A percentile compares a stretch with the other conserved stretches of the same genome.
phyloP scores from a whole-genome alignment of 1,140 invertebrate genomes.

The Drosophila tropicalis region DNA sequence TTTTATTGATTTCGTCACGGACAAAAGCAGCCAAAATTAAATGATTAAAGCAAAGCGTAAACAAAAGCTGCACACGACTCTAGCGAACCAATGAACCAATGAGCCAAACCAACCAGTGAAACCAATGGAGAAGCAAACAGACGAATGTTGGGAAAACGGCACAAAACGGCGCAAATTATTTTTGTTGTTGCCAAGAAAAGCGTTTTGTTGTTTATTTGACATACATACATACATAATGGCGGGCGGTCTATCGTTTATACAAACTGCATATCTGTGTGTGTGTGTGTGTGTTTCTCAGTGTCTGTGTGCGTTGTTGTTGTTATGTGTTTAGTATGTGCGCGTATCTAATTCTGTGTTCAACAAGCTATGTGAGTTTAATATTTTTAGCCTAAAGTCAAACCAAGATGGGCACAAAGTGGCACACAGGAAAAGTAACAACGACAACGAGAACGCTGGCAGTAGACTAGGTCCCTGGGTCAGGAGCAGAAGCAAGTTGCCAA shows the following conservation, averaged over 20 bases:
- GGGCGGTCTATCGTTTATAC: background rate
- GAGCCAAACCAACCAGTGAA: background rate
- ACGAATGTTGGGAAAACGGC: slow-evolving; percentile 33
- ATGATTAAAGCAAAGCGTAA: slow-evolving; percentile 61
- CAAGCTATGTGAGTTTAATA: slow-evolving; percentile 69
- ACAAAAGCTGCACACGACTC: slow-evolving; percentile 34
- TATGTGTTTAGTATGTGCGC: slow-evolving; percentile 28
- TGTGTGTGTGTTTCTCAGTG: too few relatives aligned
- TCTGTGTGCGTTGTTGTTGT: slow-evolving; percentile 8
- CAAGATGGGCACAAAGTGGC: slow-evolving; percentile 50
- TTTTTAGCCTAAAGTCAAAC: slow-evolving; percentile 76
- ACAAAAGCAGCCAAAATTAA: slow-evolving; percentile 68
- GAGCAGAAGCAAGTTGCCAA: slow-evolving; percentile 13
- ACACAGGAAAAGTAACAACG: slow-evolving; percentile 28
- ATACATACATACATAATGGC: slow-evolving; percentile 8
- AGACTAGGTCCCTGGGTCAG: background rate
- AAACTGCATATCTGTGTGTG: background rate
- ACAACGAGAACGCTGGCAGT: slow-evolving; percentile 3
- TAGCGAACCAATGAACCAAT: background rate
- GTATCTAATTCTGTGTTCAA: slow-evolving; percentile 48
- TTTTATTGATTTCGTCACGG: slow-evolving; percentile 66
- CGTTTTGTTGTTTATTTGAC: slow-evolving; percentile 52
- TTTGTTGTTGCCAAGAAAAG: slow-evolving; percentile 46
- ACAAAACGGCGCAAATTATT: slow-evolving; percentile 66
- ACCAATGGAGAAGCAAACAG: slow-evolving; percentile 30